A percentile compares a stretch with the other conserved stretches of the same genome.
phyloP scores from a whole-genome alignment of 2,113 vertebrate genomes.

The Lontra canadensis region DNA sequence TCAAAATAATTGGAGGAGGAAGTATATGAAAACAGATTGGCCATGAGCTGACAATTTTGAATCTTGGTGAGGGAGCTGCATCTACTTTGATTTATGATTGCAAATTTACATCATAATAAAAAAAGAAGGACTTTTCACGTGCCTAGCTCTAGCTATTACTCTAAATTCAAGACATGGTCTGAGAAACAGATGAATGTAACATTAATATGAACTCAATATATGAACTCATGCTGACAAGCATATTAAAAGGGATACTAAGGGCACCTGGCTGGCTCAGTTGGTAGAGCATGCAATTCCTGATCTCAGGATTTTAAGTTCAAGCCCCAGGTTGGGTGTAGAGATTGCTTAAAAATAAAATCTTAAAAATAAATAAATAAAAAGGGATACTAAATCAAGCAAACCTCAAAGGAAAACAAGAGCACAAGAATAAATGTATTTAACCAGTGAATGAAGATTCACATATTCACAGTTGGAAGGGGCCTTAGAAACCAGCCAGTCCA shows the following conservation, averaged over 20 bases:
- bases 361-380: not conserved
- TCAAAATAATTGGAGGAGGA: not conserved
- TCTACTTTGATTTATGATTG: not conserved
- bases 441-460: not conserved
- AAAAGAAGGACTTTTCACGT: not conserved
- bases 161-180: not conserved
- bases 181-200: not conserved
- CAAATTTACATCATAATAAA: slow-evolving; percentile 27
- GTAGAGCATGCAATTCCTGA: not conserved
- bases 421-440: not conserved
- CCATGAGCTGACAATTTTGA: not conserved
- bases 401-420: not conserved
- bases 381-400: not conserved
- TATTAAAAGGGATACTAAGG: not conserved
- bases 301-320: not conserved
- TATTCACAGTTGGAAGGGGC: not conserved
- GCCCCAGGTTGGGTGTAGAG: not conserved
- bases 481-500: not conserved
- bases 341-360: not conserved
- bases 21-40: not conserved
- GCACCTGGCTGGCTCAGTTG: not conserved
- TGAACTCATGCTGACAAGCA: not conserved
- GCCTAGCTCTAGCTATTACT: not conserved
- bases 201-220: not conserved
- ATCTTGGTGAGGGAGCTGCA: not conserved